phyloP scores from a whole-genome alignment of 2,888 invertebrate species.

The Leptopilina myrica region DNA sequence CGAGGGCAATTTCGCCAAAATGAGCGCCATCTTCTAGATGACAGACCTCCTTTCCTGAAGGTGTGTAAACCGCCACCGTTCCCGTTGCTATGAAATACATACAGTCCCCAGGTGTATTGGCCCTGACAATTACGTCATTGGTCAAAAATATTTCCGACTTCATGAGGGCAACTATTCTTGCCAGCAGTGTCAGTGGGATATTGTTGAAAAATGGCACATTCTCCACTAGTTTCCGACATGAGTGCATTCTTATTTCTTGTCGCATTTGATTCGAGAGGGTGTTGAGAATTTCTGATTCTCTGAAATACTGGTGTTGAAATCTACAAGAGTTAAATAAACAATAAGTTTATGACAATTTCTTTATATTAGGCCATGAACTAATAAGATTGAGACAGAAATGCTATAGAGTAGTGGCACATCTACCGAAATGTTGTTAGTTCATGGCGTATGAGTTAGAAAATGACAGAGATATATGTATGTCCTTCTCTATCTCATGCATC shows the following conservation, averaged over 20 bases:
- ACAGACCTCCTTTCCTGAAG: constrained; percentile 75
- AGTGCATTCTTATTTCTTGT: constrained; percentile 79
- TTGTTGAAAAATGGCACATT: constrained; percentile 79
- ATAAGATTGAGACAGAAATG: too few species aligned
- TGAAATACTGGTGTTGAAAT: constrained; percentile 67
- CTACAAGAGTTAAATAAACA: too few species aligned
- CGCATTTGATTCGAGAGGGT: constrained; percentile 70
- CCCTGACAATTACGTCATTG: constrained; percentile 79
- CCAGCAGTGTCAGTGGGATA: constrained; percentile 76
- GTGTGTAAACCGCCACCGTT: constrained; percentile 79
- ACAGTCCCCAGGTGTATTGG: constrained; percentile 77
- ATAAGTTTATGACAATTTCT: too few species aligned
- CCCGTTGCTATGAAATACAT: constrained; percentile 81
- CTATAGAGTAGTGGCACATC: too few species aligned
- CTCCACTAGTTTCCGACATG: constrained; percentile 79
- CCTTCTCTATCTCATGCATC: too few species aligned
- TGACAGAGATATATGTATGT: too few species aligned
- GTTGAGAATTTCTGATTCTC: constrained; percentile 68
- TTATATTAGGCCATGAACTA: too few species aligned
- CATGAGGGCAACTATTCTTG: constrained; percentile 78
- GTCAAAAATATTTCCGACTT: constrained; percentile 78
- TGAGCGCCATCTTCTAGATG: constrained; percentile 76
- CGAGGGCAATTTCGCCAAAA: constrained; percentile 76
- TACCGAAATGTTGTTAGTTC: too few species aligned
- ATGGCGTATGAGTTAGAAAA: too few species aligned